Percentiles rank a stretch among this genome's conserved stretches.
phyloP scores from a whole-genome alignment of 2,797 vertebrate genomes.

The Heliangelus exortis region DNA sequence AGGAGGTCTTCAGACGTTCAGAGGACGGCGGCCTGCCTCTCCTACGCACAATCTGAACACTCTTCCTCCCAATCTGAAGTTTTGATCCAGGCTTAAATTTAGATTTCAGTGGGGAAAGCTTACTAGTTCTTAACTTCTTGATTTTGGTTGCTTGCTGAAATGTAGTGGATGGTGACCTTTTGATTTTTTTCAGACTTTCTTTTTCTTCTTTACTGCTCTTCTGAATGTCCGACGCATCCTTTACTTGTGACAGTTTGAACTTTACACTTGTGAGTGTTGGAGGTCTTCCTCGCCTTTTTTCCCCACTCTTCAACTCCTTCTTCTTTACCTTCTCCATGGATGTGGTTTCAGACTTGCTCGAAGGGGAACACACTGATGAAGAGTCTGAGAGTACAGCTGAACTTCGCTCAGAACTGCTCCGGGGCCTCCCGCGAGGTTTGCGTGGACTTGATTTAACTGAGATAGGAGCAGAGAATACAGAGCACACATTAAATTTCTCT shows the following conservation, averaged over 20 bases:
- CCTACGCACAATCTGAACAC: conserved; percentile 87
- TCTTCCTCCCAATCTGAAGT: conserved; percentile 84
- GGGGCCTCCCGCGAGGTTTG: conserved; percentile 95
- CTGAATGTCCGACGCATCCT: conserved; percentile 75
- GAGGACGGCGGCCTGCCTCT: conserved; percentile 92
- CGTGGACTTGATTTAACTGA: conserved; percentile 85
- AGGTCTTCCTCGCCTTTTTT: conserved; percentile 94
- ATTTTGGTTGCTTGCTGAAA: conserved; percentile 91
- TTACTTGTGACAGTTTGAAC: conserved; percentile 83
- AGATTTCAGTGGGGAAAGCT: conserved; percentile 91
- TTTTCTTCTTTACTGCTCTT: conserved; percentile 84
- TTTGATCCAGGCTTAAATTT: conserved; percentile 88
- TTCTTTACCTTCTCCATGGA: conserved; percentile 90
- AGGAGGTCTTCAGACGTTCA: conserved; percentile 89
- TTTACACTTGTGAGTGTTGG: conserved; percentile 82
- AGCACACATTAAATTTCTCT: conserved; percentile 42
- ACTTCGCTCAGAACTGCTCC: conserved; percentile 86
- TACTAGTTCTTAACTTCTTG: conserved; percentile 91
- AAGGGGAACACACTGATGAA: conserved; percentile 79
- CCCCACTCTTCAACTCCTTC: conserved; percentile 88
- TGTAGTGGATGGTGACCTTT: conserved; percentile 84
- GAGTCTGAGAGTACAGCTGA: conserved; percentile 80
- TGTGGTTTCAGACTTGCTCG: conserved; percentile 84
- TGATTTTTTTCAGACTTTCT: conserved; percentile 85
- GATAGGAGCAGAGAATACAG: conserved; percentile 66